phyloP scores from a whole-genome alignment of 2,113 vertebrate species.

The Brachionichthys hirsutus region DNA sequence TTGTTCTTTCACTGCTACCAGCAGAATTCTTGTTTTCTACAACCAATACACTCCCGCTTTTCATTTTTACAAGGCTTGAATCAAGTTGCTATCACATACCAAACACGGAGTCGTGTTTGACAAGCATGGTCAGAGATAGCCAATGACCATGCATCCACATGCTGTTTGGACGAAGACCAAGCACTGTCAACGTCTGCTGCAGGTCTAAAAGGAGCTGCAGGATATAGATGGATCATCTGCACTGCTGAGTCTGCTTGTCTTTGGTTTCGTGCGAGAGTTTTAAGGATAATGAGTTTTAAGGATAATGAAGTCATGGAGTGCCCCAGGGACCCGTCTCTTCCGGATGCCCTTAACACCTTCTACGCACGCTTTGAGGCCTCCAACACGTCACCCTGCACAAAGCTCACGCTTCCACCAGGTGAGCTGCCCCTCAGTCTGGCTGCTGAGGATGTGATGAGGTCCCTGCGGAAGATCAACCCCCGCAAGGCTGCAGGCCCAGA shows the following conservation, averaged over 20 bases:
- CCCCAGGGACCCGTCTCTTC: too few relatives aligned
- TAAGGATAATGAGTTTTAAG: conserved; percentile 14
- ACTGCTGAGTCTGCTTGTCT: conserved; percentile 5
- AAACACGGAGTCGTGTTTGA: conserved; percentile 1
- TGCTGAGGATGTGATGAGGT: too few relatives aligned
- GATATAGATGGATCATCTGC: conserved; percentile 14
- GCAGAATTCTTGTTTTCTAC: not conserved
- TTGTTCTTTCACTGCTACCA: not conserved
- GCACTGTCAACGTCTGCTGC: conserved; percentile 46
- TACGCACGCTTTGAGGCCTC: too few relatives aligned
- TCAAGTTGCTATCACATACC: conserved; percentile 12
- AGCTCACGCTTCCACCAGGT: too few relatives aligned
- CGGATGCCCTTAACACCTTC: too few relatives aligned
- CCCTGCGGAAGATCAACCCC: too few relatives aligned
- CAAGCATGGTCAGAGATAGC: conserved; percentile 10
- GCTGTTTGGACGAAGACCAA: conserved; percentile 20
- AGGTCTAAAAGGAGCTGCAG: conserved; percentile 29
- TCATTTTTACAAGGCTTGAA: conserved; percentile 8
- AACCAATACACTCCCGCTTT: not conserved
- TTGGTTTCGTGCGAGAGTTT: conserved; percentile 28
- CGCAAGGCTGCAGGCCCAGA: too few relatives aligned
- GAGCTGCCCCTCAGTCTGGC: too few relatives aligned
- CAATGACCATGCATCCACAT: conserved; percentile 35
- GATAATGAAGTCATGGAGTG: too few relatives aligned
- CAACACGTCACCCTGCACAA: too few relatives aligned